A percentile compares a stretch with the other conserved stretches of the same genome.
phyloP scores from a whole-genome alignment of 1,140 invertebrate species.

The Brachionus asplanchnoidis region DNA sequence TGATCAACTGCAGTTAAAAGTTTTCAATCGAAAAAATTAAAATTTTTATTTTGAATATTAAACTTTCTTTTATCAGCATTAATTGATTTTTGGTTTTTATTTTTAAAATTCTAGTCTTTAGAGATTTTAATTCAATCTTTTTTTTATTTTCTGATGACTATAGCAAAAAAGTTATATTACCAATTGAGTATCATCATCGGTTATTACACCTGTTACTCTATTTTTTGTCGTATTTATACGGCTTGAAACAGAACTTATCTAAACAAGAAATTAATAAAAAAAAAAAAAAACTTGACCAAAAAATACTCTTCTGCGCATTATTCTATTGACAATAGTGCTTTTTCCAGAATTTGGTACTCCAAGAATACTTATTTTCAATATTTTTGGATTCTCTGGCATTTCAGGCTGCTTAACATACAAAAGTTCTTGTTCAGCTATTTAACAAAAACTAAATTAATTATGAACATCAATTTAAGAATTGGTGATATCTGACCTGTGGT shows the following conservation, averaged over 20 bases:
- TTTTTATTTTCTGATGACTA: neutral
- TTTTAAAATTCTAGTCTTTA: too few relatives aligned
- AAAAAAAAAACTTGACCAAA: neutral
- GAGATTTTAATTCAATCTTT: neutral
- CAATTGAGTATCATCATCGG: slow-evolving; percentile 71
- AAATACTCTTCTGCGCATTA: slow-evolving; percentile 71
- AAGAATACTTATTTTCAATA: slow-evolving; percentile 77
- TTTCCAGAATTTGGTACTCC: slow-evolving; percentile 87
- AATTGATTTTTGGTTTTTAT: too few relatives aligned
- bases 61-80: too few relatives aligned
- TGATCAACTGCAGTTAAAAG: too few relatives aligned
- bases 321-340: slow-evolving; percentile 82
- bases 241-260: slow-evolving; percentile 75
- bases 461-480: too few relatives aligned
- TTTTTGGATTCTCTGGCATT: slow-evolving; percentile 52
- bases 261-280: neutral
- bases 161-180: slow-evolving; percentile 54
- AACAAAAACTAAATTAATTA: neutral
- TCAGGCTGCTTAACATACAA: slow-evolving; percentile 46
- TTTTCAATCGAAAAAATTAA: too few relatives aligned
- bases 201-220: slow-evolving; percentile 68
- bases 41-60: too few relatives aligned
- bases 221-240: slow-evolving; percentile 83
- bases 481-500: neutral
- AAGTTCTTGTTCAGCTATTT: slow-evolving; percentile 15